These are phyloP conservation scores for Turnix velox DNA, from an alignment of 2,113 vertebrate species.

Conservation along the genomic window DNA sequence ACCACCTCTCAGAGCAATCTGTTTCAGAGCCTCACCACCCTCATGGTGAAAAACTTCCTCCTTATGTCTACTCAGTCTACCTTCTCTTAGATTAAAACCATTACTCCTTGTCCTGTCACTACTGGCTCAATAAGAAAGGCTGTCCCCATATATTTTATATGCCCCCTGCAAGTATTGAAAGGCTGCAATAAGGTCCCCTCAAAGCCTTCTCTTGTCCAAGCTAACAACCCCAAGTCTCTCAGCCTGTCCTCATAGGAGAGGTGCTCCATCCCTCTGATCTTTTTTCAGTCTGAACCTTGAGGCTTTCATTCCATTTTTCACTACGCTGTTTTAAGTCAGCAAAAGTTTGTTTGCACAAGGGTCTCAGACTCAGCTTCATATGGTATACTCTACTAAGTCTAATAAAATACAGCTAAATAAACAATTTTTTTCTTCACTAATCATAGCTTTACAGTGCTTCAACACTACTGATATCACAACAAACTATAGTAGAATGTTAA, in stretches of 20 bases:
- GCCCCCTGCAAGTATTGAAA: neutral
- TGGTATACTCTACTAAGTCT: neutral
- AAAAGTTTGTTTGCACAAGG: neutral
- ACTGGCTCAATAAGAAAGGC: neutral
- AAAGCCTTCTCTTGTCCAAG: neutral
- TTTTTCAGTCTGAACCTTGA: neutral
- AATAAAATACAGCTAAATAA: neutral
- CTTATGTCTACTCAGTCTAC: neutral
- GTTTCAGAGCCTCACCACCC: neutral
- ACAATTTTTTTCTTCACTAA: neutral
- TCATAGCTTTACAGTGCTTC: neutral
- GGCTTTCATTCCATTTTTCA: neutral
- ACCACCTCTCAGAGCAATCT: neutral
- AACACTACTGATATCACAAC: neutral
- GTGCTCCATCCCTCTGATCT: neutral
- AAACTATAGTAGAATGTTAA: neutral
- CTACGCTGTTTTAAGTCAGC: neutral
- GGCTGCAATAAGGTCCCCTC: neutral
- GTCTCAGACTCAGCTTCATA: neutral
- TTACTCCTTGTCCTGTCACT: neutral
- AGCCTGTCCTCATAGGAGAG: neutral
- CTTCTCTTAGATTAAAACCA: neutral
- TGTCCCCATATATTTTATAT: neutral
- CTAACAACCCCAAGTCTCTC: neutral
- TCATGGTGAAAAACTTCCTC: rapidly evolving